Conservation (phyloP, 1,140 invertebrate species). For the Gonatopus flavifemur region DNA sequence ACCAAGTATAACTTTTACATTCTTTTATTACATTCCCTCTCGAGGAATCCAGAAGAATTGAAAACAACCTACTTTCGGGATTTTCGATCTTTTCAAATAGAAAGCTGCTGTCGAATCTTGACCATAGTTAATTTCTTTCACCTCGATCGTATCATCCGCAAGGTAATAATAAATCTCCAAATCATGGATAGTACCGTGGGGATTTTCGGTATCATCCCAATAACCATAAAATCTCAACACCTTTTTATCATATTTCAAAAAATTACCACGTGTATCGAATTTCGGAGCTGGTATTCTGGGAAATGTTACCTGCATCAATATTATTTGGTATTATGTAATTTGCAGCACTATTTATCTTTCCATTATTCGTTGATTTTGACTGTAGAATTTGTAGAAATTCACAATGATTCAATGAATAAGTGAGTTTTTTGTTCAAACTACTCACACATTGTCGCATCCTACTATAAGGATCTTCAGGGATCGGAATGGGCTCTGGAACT, state of each 20-base stretch:
- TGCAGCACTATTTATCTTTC: too few species aligned
- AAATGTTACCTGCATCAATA: constrained; percentile 37
- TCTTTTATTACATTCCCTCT: constrained; percentile 3
- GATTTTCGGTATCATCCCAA: constrained; percentile 82
- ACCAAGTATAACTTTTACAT: background rate
- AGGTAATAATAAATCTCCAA: constrained; percentile 82
- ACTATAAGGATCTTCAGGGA: constrained; percentile 62
- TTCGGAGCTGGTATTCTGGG: constrained; percentile 61
- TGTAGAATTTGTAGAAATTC: too few species aligned
- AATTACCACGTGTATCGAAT: constrained; percentile 66
- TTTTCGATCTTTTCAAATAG: constrained; percentile 71
- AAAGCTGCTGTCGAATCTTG: constrained; percentile 71
- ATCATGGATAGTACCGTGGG: constrained; percentile 73
- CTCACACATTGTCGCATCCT: constrained; percentile 53
- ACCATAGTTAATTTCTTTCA: constrained; percentile 78
- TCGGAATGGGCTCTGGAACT: constrained; percentile 70
- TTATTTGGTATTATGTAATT: background rate
- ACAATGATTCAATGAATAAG: too few species aligned
- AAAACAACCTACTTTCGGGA: constrained; percentile 69
- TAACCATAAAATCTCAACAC: constrained; percentile 83
- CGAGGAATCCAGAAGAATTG: constrained; percentile 5
- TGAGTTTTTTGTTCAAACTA: constrained; percentile 20
- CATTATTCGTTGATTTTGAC: too few species aligned
- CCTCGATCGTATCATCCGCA: constrained; percentile 86
- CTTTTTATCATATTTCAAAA: constrained; percentile 75